Evolutionary conservation across 2,113 vertebrate genomes (phyloP).

Genomic region (Oreocharis arfaki): DNA sequence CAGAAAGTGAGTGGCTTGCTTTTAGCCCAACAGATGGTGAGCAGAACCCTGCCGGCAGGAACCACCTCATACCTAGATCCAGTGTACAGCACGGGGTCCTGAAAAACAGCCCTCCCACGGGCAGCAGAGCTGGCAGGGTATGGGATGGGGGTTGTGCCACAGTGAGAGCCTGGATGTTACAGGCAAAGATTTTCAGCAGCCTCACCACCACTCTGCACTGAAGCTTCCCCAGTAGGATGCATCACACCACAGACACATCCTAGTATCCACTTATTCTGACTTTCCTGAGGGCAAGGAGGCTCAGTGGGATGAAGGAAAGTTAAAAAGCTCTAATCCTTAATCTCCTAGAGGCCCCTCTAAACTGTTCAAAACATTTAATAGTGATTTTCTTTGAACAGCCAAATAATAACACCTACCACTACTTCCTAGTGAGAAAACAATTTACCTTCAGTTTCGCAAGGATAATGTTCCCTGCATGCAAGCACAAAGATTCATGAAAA

Average conservation of each 20-base stretch:
- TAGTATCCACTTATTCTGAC: not conserved
- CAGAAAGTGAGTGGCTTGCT: not conserved
- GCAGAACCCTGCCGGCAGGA: not conserved
- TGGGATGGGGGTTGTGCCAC: not conserved
- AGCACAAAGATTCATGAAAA: not conserved
- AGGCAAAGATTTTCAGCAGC: not conserved
- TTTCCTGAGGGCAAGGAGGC: not conserved
- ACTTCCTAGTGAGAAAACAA: not conserved
- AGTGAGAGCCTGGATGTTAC: not conserved
- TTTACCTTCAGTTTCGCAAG: not conserved
- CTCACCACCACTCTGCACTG: not conserved
- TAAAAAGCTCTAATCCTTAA: not conserved
- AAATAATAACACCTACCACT: not conserved
- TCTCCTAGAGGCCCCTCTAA: not conserved
- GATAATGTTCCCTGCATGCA: not conserved
- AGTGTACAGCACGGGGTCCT: accelerated
- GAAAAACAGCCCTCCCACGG: not conserved
- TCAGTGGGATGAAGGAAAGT: not conserved
- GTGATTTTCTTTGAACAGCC: not conserved
- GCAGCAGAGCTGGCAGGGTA: not conserved
- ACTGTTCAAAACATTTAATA: not conserved
- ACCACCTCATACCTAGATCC: not conserved
- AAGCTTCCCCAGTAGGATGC: not conserved
- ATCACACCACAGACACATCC: not conserved
- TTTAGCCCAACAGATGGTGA: not conserved